A percentile compares a stretch with the other conserved stretches of the same genome.
These are phyloP conservation scores for Capromys pilorides DNA, from an alignment of 2,797 vertebrate genomes.

Conservation along the genomic window DNA sequence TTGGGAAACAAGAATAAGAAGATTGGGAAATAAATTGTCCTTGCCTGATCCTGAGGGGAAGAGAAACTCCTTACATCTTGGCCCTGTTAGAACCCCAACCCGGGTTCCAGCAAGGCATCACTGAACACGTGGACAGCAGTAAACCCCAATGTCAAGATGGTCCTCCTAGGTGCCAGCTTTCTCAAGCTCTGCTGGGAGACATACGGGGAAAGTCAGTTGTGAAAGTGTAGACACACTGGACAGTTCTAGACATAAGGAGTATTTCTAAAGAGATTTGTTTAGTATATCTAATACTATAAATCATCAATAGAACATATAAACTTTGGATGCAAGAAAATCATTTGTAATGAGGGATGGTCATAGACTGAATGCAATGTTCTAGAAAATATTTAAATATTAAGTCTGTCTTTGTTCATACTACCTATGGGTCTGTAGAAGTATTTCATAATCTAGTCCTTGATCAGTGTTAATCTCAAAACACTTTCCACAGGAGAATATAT, in stretches of 20 bases:
- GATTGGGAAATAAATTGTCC: neutral
- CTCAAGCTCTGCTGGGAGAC: neutral
- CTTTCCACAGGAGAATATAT: neutral
- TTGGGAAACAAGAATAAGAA: conserved; percentile 12
- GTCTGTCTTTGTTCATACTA: conserved; percentile 26
- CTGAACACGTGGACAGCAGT: neutral
- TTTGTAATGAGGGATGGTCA: conserved; percentile 19
- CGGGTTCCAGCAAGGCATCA: neutral
- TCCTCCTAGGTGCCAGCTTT: neutral
- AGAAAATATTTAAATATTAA: conserved; percentile 46
- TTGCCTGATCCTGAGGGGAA: neutral
- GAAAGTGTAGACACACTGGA: neutral
- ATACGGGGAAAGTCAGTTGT: neutral
- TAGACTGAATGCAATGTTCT: neutral
- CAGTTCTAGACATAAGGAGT: neutral
- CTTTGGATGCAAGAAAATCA: conserved; percentile 31
- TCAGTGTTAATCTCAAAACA: conserved; percentile 29
- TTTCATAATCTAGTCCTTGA: neutral
- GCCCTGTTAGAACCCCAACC: neutral
- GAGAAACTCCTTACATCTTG: neutral
- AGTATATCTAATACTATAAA: neutral
- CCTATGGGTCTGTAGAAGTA: neutral
- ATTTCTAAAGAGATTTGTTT: neutral
- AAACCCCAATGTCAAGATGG: neutral
- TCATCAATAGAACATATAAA: neutral